These are phyloP conservation scores for Aphis gossypii DNA, from an alignment of 1,140 invertebrate genomes.

Conservation along the genomic window DNA sequence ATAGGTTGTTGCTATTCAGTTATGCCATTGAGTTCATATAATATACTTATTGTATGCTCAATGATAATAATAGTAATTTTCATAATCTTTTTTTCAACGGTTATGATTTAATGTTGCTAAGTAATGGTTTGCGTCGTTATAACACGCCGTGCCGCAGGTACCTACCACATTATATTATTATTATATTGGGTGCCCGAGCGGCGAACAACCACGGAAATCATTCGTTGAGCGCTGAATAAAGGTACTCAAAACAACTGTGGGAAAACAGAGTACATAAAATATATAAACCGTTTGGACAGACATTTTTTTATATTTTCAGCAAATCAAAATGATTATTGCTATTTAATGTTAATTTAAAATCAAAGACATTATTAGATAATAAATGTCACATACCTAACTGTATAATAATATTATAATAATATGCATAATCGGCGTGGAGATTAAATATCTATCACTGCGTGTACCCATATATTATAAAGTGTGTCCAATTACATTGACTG, in stretches of 20 bases:
- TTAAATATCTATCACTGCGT: background rate
- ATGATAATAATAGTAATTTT: conserved; percentile 12
- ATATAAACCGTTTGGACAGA: background rate
- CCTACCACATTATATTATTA: background rate
- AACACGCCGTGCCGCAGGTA: background rate
- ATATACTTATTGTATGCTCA: background rate
- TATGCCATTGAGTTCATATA: background rate
- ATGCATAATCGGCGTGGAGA: background rate
- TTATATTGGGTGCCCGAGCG: background rate
- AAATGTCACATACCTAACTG: background rate
- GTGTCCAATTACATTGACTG: background rate
- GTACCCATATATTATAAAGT: no score
- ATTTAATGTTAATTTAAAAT: background rate
- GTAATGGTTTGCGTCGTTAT: conserved; percentile 8
- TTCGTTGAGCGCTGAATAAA: background rate
- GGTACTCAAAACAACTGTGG: background rate
- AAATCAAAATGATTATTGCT: background rate
- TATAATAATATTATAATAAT: background rate
- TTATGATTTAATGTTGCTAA: conserved; percentile 18
- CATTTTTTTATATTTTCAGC: background rate
- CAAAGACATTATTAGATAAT: background rate
- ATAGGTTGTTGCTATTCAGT: conserved; percentile 10
- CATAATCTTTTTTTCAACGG: conserved; percentile 16
- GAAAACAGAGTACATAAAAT: background rate
- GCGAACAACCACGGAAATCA: background rate